These are phyloP conservation scores for Intellagama lesueurii DNA, from an alignment of 2,797 vertebrate species.

Conservation along the genomic window DNA sequence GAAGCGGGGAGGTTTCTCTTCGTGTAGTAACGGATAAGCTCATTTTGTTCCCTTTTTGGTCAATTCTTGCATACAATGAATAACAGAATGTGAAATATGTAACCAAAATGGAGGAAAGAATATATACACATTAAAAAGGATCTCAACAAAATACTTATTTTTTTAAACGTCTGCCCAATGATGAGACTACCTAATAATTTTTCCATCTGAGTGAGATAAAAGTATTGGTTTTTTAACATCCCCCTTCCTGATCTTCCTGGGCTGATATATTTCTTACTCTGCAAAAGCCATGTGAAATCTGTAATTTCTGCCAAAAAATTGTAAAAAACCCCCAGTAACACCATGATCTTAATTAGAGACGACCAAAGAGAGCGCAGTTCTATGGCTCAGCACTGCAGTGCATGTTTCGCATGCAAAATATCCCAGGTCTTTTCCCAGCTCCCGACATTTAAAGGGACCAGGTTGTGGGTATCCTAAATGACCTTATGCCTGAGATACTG, in stretches of 20 bases:
- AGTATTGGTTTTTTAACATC: background rate
- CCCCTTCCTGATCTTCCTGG: background rate
- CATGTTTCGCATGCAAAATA: background rate
- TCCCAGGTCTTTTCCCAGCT: background rate
- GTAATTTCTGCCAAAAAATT: slow-evolving; percentile 3
- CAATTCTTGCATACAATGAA: background rate
- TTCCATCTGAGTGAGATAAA: no score
- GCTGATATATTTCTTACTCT: background rate
- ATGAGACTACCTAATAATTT: background rate
- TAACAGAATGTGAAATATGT: background rate
- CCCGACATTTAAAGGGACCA: background rate
- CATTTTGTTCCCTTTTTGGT: background rate
- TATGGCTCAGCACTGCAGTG: background rate
- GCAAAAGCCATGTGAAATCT: background rate
- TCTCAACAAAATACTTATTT: background rate
- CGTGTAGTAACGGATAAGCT: background rate
- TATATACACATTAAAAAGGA: background rate
- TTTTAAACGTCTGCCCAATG: background rate
- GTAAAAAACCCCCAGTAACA: no score
- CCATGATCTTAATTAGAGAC: background rate
- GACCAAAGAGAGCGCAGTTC: background rate
- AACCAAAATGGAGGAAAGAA: background rate
- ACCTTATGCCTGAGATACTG: no score
- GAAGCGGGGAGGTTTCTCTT: background rate
- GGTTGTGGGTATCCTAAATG: background rate